phyloP scores from a whole-genome alignment of 37 sponge, comb jelly and placozoan genomes.

The Cliona cf. orientalis region DNA sequence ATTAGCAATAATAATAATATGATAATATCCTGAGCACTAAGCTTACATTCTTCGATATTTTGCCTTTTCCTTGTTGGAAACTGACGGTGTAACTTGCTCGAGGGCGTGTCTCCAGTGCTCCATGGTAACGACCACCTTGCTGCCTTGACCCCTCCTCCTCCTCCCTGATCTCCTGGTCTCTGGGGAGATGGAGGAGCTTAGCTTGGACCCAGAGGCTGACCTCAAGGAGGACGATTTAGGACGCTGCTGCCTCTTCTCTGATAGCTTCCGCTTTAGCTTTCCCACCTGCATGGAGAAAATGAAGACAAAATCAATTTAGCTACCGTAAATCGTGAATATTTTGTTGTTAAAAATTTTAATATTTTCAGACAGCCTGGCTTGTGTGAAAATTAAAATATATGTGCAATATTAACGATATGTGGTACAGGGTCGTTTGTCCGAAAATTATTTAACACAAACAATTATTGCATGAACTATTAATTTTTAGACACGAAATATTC shows the following conservation, averaged over 20 bases:
- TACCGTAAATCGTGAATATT: background rate
- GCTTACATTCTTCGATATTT: conserved; percentile 53
- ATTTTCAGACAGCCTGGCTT: too few species aligned
- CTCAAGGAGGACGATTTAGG: background rate
- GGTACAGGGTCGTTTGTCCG: too few species aligned
- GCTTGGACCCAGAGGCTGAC: background rate
- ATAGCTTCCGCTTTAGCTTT: background rate
- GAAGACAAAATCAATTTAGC: background rate
- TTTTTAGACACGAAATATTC: too few species aligned
- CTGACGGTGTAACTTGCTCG: conserved; percentile 37
- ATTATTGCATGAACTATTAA: too few species aligned
- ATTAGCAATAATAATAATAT: background rate
- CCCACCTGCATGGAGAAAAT: too few species aligned
- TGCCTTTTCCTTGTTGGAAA: conserved; percentile 32
- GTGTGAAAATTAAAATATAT: too few species aligned
- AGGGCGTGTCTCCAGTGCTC: conserved; percentile 7
- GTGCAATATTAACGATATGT: too few species aligned
- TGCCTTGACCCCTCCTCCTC: background rate
- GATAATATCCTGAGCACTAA: background rate
- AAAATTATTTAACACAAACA: too few species aligned
- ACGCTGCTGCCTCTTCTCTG: too few species aligned
- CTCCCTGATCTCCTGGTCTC: background rate
- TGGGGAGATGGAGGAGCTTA: too few species aligned
- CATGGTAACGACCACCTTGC: background rate
- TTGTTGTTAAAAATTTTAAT: background rate